Evolutionary conservation across 2,797 vertebrate species (phyloP).

Genomic region (Tragelaphus oryx): DNA sequence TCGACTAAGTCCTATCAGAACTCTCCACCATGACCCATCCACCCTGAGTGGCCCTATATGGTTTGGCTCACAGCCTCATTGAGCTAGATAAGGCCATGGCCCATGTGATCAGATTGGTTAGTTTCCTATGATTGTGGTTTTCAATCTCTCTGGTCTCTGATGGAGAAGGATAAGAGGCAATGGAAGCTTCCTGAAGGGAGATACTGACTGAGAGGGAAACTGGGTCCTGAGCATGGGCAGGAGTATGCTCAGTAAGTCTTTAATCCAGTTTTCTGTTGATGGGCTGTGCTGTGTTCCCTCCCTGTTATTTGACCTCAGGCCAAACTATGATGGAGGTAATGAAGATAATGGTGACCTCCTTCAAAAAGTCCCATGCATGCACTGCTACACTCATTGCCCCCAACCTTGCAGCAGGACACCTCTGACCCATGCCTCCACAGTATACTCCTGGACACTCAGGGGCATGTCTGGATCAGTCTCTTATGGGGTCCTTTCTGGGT

Average conservation of each 20-base stretch:
- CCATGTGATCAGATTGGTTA: neutral
- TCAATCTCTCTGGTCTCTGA: neutral
- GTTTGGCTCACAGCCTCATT: neutral
- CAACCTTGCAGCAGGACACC: neutral
- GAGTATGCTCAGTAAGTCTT: neutral
- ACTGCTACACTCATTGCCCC: neutral
- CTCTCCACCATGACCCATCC: neutral
- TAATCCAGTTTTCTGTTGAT: neutral
- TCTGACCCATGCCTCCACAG: fast-evolving
- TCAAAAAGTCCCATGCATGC: neutral
- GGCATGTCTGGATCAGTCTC: neutral
- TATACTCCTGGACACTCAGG: neutral
- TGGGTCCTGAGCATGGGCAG: neutral
- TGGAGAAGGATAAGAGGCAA: neutral
- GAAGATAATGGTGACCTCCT: neutral
- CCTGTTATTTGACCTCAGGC: neutral
- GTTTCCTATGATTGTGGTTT: neutral
- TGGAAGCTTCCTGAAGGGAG: neutral
- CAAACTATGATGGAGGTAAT: neutral
- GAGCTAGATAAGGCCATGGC: neutral
- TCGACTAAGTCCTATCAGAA: fast-evolving
- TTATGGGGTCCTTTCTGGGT: neutral
- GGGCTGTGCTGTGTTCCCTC: neutral
- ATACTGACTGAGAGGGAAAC: neutral
- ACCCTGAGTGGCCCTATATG: neutral